These are phyloP conservation scores for Echinarachnius parma DNA, from an alignment of 53 echinoderm and acorn worm genomes.

Conservation along the genomic window DNA sequence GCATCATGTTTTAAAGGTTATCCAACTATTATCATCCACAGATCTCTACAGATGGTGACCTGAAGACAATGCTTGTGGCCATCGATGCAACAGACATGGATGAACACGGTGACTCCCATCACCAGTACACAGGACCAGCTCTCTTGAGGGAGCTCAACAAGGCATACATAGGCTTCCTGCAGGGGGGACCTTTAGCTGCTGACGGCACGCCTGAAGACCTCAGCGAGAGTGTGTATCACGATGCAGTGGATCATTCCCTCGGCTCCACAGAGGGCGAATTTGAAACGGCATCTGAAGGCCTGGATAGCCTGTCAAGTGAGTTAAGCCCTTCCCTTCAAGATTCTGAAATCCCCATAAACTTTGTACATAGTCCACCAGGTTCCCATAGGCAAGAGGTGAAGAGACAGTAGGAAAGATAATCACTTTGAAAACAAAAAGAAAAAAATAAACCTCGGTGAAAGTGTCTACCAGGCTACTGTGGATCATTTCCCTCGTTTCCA, in stretches of 20 bases:
- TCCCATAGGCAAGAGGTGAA: no score
- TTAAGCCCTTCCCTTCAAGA: neutral
- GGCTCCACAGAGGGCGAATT: constrained; percentile 76
- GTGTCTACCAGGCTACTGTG: no score
- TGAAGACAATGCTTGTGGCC: constrained; percentile 62
- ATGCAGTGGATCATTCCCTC: constrained; percentile 70
- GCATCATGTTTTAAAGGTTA: no score
- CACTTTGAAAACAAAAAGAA: no score
- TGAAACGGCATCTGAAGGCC: constrained; percentile 80
- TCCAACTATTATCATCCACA: no score
- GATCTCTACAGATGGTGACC: constrained; percentile 52
- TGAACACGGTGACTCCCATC: neutral
- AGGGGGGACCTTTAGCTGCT: no score
- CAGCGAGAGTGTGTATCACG: constrained; percentile 64
- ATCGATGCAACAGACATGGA: constrained; percentile 66
- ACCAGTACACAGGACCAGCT: constrained; percentile 59
- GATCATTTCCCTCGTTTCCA: no score
- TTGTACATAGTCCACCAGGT: no score
- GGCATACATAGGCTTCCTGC: constrained; percentile 70
- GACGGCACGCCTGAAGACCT: no score
- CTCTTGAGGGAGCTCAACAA: constrained; percentile 80
- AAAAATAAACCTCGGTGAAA: no score
- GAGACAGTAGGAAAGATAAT: no score
- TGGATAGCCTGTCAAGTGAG: constrained; percentile 30
- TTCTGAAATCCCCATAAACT: no score